Conservation (phyloP, 1,140 invertebrate species). For the Psix sp. region DNA sequence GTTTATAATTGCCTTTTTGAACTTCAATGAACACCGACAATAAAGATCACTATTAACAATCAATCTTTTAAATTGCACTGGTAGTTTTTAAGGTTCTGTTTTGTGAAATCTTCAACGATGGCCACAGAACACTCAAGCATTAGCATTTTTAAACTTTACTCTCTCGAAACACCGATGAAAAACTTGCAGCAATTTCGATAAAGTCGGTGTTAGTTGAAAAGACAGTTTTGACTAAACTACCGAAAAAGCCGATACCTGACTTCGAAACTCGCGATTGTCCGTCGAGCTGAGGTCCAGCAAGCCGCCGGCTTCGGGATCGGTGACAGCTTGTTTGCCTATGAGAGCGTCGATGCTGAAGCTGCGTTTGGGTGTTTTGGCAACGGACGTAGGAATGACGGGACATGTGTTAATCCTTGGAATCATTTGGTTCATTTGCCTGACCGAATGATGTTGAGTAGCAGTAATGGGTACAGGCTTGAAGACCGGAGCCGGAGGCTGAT, state of each 20-base stretch:
- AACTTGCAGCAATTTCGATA: no score
- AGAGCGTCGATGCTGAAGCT: constrained; percentile 78
- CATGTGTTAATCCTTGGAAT: constrained; percentile 41
- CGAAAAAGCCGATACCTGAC: constrained; percentile 76
- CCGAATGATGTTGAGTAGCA: constrained; percentile 61
- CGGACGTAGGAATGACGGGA: constrained; percentile 10
- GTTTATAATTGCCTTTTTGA: constrained; percentile 23
- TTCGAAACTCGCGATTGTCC: constrained; percentile 73
- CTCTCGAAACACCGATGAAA: background rate
- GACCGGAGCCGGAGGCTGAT: constrained; percentile 69
- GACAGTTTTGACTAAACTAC: constrained; percentile 64
- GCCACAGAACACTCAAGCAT: no score
- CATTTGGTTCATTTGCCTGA: constrained; percentile 61
- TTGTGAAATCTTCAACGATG: no score
- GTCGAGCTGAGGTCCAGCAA: constrained; percentile 73
- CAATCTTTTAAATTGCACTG: constrained; percentile 26
- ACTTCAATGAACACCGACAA: constrained; percentile 18
- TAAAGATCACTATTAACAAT: constrained; percentile 17
- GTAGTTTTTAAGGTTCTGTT: no score
- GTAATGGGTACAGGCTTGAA: constrained; percentile 77
- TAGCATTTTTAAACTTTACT: no score
- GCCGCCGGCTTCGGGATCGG: constrained; percentile 64
- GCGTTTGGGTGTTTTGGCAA: constrained; percentile 55
- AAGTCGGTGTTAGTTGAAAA: background rate
- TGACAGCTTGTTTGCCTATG: constrained; percentile 74